Evolutionary conservation across 1,140 invertebrate species (phyloP), one percentile per base, ranked within the genome.

Genomic region (Episyrphus balteatus): DNA sequence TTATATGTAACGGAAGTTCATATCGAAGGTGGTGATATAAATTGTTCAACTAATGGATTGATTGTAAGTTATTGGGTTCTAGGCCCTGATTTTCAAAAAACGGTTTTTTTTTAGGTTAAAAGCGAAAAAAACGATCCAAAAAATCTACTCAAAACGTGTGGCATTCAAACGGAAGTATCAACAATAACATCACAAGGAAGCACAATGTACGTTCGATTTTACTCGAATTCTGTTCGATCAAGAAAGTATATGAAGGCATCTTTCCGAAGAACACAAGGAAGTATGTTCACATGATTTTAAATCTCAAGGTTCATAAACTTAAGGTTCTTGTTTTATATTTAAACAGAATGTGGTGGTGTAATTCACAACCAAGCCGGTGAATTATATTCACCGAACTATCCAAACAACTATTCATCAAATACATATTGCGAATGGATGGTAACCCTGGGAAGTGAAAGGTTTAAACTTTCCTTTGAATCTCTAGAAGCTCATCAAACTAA

Each of bases 301-400:
- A n/a, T n/a, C n/a, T n/a, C n/a, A n/a, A n/a, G n/a, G n/a, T n/a
- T n/a, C n/a, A n/a, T n/a, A n/a, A n/a, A n/a, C n/a, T n/a, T n/a
- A n/a, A n/a, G n/a, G n/a, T n/a, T n/a, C n/a, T n/a, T n/a, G n/a
- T n/a, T n/a, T n/a, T n/a, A n/a, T 66, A 57, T 32, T 42, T n/a
- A 46, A 2, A 56, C 58, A 7, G 44, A 80, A 65, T 93, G 89
- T 70, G 88, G 89, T 17, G 89, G 88, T 10, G 72, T 54, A 32
- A 52, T 91, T 30, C 79, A 11, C 5, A 69, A 75, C 9, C 67
- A 62, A 11, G 61, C 51, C n/a, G 88, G 88, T 0, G 70, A 78
- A 1, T 82, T 93, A 53, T 73, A 75, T 18, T 89, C 87, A 5
- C 89, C 90, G 11, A 82, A 85, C 55, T 92, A 88, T 69, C 87